Percentiles rank a stretch among this genome's conserved stretches.
Evolutionary conservation across 2,797 vertebrate genomes (phyloP).

Genomic region (Betta splendens): DNA sequence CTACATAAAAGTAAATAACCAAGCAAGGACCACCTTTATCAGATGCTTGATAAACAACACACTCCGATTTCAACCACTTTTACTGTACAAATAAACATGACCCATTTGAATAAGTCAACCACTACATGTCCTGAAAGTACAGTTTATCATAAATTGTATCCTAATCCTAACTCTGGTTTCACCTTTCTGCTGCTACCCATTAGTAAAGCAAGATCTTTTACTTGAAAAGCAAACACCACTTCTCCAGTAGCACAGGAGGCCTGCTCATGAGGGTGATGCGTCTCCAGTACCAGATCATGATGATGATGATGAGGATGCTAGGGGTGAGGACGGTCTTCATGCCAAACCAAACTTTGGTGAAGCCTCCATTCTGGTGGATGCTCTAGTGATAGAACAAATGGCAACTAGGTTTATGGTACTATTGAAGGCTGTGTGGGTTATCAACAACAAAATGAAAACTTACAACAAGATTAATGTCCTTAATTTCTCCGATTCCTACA

Average conservation of each 20-base stretch:
- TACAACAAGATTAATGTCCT: slow-evolving; percentile 92
- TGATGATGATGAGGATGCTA: slow-evolving; percentile 94
- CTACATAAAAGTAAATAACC: background rate
- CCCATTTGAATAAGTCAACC: too few species aligned
- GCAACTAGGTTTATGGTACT: background rate
- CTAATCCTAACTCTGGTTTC: too few species aligned
- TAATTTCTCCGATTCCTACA: slow-evolving; percentile 93
- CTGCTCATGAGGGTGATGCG: slow-evolving; percentile 93
- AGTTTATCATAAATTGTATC: too few species aligned
- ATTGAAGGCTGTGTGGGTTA: too few species aligned
- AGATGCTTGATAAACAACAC: background rate
- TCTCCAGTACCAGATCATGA: slow-evolving; percentile 99
- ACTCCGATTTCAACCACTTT: slow-evolving; percentile 29
- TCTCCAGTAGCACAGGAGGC: slow-evolving; percentile 93
- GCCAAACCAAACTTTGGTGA: slow-evolving; percentile 98
- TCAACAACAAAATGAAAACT: slow-evolving; percentile 63
- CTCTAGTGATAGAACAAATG: slow-evolving; percentile 70
- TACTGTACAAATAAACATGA: slow-evolving; percentile 29
- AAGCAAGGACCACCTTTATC: background rate
- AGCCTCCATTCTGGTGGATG: slow-evolving; percentile 97
- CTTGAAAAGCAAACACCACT: too few species aligned
- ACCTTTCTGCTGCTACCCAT: too few species aligned
- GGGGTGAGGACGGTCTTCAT: slow-evolving; percentile 99
- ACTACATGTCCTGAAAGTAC: too few species aligned
- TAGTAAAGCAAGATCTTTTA: too few species aligned